These are phyloP conservation scores for Sebastes fasciatus DNA, from an alignment of 2,113 vertebrate genomes.

Conservation along the genomic window DNA sequence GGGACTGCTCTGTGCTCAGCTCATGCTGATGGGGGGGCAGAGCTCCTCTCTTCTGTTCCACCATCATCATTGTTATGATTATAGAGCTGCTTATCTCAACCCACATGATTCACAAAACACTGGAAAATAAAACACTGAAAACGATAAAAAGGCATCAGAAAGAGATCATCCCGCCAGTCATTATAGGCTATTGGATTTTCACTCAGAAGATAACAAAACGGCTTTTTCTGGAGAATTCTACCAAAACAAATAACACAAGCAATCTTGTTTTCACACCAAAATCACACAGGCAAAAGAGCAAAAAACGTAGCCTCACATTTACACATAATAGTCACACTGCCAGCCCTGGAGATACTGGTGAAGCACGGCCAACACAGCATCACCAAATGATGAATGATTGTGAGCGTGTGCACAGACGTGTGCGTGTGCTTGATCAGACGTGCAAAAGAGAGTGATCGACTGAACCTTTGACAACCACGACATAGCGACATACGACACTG, in stretches of 20 bases:
- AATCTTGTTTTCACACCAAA: conserved; percentile 66
- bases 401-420: conserved; percentile 48
- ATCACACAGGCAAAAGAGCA: conserved; percentile 52
- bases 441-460: conserved; percentile 58
- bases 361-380: conserved; percentile 60
- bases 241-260: conserved; percentile 60
- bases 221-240: conserved; percentile 54
- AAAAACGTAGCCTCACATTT: conserved; percentile 54
- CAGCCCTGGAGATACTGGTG: conserved; percentile 46
- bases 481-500: conserved; percentile 48
- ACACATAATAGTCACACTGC: conserved; percentile 52
- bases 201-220: conserved; percentile 54
- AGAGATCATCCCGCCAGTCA: conserved; percentile 64
- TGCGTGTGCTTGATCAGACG: conserved; percentile 55
- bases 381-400: conserved; percentile 56
- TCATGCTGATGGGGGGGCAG: conserved; percentile 41
- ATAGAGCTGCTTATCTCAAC: conserved; percentile 65
- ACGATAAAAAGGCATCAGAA: conserved; percentile 62
- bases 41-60: conserved; percentile 43
- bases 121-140: conserved; percentile 62
- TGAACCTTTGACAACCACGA: conserved; percentile 50
- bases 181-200: conserved; percentile 64
- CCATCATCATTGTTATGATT: conserved; percentile 65
- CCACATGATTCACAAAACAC: conserved; percentile 70
- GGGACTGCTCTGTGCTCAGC: conserved; percentile 54